Evolutionary conservation across 2,888 invertebrate species (phyloP).

Genomic region (Muschampia staudingeri): DNA sequence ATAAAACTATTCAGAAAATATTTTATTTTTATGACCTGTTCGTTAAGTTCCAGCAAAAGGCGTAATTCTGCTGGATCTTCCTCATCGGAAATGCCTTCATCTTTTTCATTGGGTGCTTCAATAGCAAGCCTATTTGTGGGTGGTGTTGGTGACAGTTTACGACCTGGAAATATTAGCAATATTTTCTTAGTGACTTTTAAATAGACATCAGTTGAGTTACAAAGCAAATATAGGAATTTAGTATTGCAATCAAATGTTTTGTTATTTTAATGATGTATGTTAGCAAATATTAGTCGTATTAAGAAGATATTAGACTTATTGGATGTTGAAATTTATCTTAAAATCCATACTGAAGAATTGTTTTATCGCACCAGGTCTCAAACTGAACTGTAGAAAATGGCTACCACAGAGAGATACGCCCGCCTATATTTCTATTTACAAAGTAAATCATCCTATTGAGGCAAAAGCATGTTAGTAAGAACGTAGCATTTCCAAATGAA

Average conservation of each 20-base stretch:
- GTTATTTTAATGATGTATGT: slow-evolving; percentile 39
- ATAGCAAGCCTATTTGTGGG: slow-evolving; percentile 92
- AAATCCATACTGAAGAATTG: slow-evolving; percentile 46
- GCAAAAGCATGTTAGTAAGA: slow-evolving; percentile 85
- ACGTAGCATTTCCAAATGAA: slow-evolving; percentile 75
- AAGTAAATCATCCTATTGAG: slow-evolving; percentile 63
- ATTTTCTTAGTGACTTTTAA: not conserved
- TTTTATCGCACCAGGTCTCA: slow-evolving; percentile 53
- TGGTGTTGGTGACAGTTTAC: slow-evolving; percentile 93
- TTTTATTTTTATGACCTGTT: slow-evolving; percentile 91
- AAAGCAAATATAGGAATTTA: slow-evolving; percentile 41
- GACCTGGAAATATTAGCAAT: slow-evolving; percentile 85
- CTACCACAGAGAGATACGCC: slow-evolving; percentile 87
- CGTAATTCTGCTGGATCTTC: slow-evolving; percentile 97
- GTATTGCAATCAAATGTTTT: slow-evolving; percentile 34
- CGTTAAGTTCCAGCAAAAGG: slow-evolving; percentile 96
- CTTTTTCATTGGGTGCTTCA: slow-evolving; percentile 93
- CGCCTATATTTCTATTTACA: slow-evolving; percentile 72
- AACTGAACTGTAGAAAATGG: slow-evolving; percentile 90
- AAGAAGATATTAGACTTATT: slow-evolving; percentile 19
- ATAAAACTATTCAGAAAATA: not conserved
- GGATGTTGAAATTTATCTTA: slow-evolving; percentile 37
- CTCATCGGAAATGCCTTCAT: slow-evolving; percentile 94
- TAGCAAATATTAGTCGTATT: slow-evolving; percentile 51
- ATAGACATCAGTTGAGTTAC: not conserved